Evolutionary conservation across 92 coral and sea anemone genomes (phyloP).

Genomic region (Nematostella vectensis): DNA sequence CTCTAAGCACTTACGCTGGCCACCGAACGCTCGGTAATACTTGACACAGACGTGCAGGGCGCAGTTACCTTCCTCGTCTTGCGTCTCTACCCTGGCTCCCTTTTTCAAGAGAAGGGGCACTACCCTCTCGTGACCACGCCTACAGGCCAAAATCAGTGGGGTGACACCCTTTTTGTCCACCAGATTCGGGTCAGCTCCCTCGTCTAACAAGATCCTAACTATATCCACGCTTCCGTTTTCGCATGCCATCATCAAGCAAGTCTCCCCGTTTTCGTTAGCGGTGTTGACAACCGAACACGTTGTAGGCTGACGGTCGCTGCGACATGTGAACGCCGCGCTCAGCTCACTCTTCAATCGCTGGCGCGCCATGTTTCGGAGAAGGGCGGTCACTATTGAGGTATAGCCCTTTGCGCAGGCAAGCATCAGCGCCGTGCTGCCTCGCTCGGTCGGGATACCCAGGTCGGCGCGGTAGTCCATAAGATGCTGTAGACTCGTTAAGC

Average conservation of each 20-base stretch:
- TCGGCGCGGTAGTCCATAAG: constrained; percentile 58
- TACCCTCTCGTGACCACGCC: constrained; percentile 66
- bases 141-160: constrained; percentile 54
- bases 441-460: constrained; percentile 48
- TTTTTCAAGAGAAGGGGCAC: constrained; percentile 46
- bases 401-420: constrained; percentile 76
- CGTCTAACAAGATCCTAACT: constrained; percentile 46
- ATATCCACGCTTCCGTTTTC: constrained; percentile 66
- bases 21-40: constrained; percentile 56
- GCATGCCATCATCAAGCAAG: constrained; percentile 70
- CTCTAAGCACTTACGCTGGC: constrained; percentile 68
- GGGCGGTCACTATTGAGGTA: constrained; percentile 54
- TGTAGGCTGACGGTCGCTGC: constrained; percentile 1
- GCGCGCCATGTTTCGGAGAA: constrained; percentile 42
- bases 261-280: constrained; percentile 55
- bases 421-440: constrained; percentile 70
- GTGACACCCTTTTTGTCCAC: constrained; percentile 63
- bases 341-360: constrained; percentile 35
- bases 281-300: constrained; percentile 30
- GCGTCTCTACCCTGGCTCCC: constrained; percentile 40
- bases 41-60: constrained; percentile 64
- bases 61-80: constrained; percentile 58
- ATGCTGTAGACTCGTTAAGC: constrained; percentile 59
- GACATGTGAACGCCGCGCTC: constrained; percentile 10
- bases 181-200: constrained; percentile 54